Conservation (phyloP, 2,113 vertebrate genomes). For the Lasiurus borealis region DNA sequence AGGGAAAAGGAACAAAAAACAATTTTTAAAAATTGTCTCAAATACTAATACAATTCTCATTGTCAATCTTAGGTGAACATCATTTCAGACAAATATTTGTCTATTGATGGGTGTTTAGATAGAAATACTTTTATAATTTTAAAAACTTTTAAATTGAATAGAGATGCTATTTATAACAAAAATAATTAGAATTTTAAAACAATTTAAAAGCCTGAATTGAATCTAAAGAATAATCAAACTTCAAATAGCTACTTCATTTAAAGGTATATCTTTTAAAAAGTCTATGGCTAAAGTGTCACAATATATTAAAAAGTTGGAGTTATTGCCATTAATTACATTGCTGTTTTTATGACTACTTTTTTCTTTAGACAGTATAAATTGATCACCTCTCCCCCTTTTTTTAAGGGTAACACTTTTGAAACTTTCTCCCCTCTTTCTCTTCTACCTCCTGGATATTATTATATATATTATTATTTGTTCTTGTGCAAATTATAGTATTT, state of each 20-base stretch:
- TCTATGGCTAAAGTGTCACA: not conserved
- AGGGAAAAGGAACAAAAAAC: not conserved
- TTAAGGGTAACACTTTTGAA: not conserved
- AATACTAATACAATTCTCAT: constrained; percentile 7
- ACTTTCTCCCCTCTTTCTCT: not conserved
- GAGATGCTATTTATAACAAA: constrained; percentile 7
- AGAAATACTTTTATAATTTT: constrained; percentile 28
- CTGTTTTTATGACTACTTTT: not conserved
- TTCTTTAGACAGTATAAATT: not conserved
- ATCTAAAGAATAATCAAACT: not conserved
- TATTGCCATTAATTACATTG: not conserved
- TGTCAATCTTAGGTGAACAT: not conserved
- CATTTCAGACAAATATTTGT: not conserved
- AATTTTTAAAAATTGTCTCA: not conserved
- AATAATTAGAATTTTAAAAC: constrained; percentile 2
- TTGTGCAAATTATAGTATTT: not conserved
- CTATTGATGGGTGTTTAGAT: not conserved
- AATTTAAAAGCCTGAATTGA: constrained; percentile 21
- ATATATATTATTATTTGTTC: not conserved
- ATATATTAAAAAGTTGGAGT: not conserved
- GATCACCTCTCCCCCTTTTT: not conserved
- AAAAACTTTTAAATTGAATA: not conserved
- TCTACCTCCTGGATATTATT: not conserved
- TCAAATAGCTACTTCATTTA: constrained; percentile 28
- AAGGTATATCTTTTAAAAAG: constrained; percentile 22